Conservation (phyloP, 2,797 vertebrate species). For the Phrynocephalus vlangalii region DNA sequence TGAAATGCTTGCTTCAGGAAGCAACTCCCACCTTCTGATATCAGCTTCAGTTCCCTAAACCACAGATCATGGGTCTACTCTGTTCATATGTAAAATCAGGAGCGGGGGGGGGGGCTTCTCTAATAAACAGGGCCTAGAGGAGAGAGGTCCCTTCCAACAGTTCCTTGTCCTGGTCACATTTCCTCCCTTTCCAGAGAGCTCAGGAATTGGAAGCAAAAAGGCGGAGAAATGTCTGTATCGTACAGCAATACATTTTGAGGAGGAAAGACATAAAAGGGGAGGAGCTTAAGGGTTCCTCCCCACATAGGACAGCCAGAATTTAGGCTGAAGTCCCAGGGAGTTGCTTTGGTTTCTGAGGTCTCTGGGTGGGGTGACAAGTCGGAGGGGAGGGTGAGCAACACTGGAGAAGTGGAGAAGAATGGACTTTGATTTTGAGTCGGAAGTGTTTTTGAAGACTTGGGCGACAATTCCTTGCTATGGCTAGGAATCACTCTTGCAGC, state of each 20-base stretch:
- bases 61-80: neutral
- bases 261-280: neutral
- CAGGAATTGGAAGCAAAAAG: neutral
- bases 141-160: neutral
- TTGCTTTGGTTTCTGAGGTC: no score
- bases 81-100: neutral
- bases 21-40: neutral
- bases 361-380: no score
- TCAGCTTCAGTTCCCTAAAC: neutral
- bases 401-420: no score
- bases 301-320: neutral
- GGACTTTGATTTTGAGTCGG: no score
- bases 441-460: no score
- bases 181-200: no score
- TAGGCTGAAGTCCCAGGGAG: no score
- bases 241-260: no score
- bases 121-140: neutral
- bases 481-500: no score
- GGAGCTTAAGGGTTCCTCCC: neutral
- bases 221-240: no score
- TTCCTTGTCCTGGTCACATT: neutral
- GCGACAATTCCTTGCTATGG: no score
- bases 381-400: no score
- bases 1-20: neutral
- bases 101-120: neutral